These are phyloP conservation scores for Onychomys torridus DNA, from an alignment of 2,797 vertebrate species.

Conservation along the genomic window DNA sequence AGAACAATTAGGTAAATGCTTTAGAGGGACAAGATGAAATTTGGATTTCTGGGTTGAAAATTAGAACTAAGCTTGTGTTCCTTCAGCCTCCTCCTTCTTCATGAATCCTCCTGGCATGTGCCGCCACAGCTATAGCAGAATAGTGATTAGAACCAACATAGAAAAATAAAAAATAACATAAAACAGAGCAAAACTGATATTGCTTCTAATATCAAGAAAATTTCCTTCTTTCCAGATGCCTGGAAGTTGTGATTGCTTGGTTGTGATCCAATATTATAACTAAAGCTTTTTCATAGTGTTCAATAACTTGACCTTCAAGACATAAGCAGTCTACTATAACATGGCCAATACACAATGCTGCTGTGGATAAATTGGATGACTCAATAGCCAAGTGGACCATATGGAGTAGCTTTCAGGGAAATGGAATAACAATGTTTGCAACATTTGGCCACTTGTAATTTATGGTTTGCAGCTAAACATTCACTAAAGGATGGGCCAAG, in stretches of 20 bases:
- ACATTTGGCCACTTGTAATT: conserved; percentile 21
- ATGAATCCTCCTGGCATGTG: too few relatives aligned
- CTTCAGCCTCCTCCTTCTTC: too few relatives aligned
- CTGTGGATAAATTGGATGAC: not conserved
- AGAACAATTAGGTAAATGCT: not conserved
- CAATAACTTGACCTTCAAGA: not conserved
- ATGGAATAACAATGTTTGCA: not conserved
- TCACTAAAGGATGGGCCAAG: not conserved
- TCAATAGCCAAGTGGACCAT: not conserved
- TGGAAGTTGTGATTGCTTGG: not conserved
- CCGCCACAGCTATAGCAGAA: not conserved
- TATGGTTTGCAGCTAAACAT: conserved; percentile 43
- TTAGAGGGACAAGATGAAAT: not conserved
- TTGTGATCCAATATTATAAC: not conserved
- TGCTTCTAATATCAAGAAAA: not conserved
- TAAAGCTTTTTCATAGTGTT: not conserved
- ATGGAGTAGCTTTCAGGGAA: not conserved
- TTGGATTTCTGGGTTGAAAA: conserved; percentile 9
- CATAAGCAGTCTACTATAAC: not conserved
- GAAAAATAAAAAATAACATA: not conserved
- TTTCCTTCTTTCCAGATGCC: not conserved
- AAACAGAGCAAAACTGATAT: not conserved
- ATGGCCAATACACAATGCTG: not conserved
- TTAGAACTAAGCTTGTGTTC: not conserved
- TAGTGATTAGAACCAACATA: not conserved